These are phyloP conservation scores for Nomada lathburiana DNA, from an alignment of 2,888 invertebrate genomes.

Conservation along the genomic window DNA sequence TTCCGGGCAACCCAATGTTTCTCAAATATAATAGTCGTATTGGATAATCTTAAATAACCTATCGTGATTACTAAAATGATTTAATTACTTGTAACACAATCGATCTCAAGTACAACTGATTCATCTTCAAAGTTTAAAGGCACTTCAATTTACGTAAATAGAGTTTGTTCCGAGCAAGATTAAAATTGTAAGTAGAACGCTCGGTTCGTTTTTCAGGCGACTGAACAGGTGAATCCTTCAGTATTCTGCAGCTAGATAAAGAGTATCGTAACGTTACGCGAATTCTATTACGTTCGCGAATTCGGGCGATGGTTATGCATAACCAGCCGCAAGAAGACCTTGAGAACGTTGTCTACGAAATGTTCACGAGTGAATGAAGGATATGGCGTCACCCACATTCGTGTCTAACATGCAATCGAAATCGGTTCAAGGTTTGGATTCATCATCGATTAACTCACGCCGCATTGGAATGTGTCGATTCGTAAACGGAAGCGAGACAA, in stretches of 20 bases:
- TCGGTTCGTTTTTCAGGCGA: too few species aligned
- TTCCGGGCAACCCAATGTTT: too few species aligned
- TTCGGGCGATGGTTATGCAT: background rate
- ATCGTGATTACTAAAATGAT: too few species aligned
- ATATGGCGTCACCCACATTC: conserved; percentile 63
- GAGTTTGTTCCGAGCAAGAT: too few species aligned
- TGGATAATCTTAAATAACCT: too few species aligned
- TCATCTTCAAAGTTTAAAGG: too few species aligned
- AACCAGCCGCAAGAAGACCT: conserved; percentile 22
- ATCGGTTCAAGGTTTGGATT: conserved; percentile 77
- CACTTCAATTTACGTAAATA: too few species aligned
- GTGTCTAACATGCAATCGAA: conserved; percentile 68
- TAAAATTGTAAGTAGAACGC: too few species aligned
- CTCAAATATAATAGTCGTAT: too few species aligned
- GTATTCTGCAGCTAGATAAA: background rate
- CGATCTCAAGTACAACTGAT: too few species aligned
- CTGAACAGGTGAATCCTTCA: background rate
- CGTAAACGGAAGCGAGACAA: conserved; percentile 48
- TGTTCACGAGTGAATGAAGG: conserved; percentile 40
- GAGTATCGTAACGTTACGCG: background rate
- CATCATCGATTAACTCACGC: conserved; percentile 60
- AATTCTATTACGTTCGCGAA: background rate
- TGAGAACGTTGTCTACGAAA: conserved; percentile 44
- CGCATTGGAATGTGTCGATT: conserved; percentile 37
- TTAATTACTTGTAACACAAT: too few species aligned